Conservation (phyloP, 1,140 invertebrate species). For the Apis cerana region DNA sequence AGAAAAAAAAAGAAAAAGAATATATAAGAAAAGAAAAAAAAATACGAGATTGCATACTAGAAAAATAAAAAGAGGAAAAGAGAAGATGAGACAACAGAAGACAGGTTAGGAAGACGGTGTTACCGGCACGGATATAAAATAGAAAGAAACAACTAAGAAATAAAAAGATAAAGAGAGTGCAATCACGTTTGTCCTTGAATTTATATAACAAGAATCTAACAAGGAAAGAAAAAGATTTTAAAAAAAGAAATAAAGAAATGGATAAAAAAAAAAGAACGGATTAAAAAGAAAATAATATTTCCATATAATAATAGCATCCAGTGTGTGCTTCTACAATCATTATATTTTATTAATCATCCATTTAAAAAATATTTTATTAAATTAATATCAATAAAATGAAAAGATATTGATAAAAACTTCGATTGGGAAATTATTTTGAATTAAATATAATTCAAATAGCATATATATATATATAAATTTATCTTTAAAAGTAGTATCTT, state of each 20-base stretch:
- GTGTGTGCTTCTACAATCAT: neutral
- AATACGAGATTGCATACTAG: neutral
- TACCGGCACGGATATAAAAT: neutral
- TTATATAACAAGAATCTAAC: slow-evolving; percentile 66
- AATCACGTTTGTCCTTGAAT: slow-evolving; percentile 61
- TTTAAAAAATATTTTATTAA: neutral
- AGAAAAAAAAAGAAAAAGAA: too few relatives aligned
- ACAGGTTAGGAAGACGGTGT: slow-evolving; percentile 18
- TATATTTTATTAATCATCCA: neutral
- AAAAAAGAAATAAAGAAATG: slow-evolving; percentile 32
- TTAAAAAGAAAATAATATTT: slow-evolving; percentile 45
- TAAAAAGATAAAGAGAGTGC: neutral
- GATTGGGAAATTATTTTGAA: neutral
- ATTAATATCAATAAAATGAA: too few relatives aligned
- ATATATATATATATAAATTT: neutral
- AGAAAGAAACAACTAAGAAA: neutral
- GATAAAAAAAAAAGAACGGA: slow-evolving; percentile 26
- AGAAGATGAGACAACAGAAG: slow-evolving; percentile 24
- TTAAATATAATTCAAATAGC: neutral
- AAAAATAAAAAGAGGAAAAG: slow-evolving; percentile 11
- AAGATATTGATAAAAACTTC: neutral
- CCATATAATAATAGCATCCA: neutral
- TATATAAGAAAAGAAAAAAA: neutral
- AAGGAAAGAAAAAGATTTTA: slow-evolving; percentile 36
- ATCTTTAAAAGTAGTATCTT: neutral